Conservation (phyloP, 2,113 vertebrate genomes). For the Apistogramma diplotaenia region DNA sequence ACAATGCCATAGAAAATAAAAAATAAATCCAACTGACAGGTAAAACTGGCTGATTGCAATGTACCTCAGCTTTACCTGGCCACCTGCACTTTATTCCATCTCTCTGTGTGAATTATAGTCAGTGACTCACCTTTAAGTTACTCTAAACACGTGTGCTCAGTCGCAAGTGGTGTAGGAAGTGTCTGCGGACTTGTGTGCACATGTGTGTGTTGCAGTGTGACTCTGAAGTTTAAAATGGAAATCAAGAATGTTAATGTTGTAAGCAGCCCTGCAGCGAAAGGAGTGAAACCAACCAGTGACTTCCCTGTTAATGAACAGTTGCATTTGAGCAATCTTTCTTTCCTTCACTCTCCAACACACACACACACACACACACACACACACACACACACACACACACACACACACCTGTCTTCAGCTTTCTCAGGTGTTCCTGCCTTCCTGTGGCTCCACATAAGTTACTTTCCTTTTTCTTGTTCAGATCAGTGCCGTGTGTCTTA, state of each 20-base stretch:
- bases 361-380: background rate
- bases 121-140: slow-evolving; percentile 36
- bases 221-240: slow-evolving; percentile 25
- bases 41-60: background rate
- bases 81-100: slow-evolving; percentile 45
- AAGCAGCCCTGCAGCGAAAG: slow-evolving; percentile 34
- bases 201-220: background rate
- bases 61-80: background rate
- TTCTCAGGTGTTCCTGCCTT: slow-evolving; percentile 35
- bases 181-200: background rate
- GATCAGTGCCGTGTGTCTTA: slow-evolving; percentile 1
- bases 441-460: background rate
- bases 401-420: slow-evolving; percentile 21
- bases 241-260: slow-evolving; percentile 53
- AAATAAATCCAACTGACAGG: background rate
- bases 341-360: background rate
- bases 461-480: slow-evolving; percentile 20
- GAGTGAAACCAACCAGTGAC: slow-evolving; percentile 25
- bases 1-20: background rate
- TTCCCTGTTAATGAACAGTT: slow-evolving; percentile 55
- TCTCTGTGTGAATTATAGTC: slow-evolving; percentile 15
- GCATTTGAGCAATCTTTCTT: slow-evolving; percentile 26
- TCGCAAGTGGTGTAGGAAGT: background rate
- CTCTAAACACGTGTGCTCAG: background rate
- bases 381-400: background rate